A percentile compares a stretch with the other conserved stretches of the same genome.
phyloP scores from a whole-genome alignment of 2,113 vertebrate species.

The Scalopus aquaticus region DNA sequence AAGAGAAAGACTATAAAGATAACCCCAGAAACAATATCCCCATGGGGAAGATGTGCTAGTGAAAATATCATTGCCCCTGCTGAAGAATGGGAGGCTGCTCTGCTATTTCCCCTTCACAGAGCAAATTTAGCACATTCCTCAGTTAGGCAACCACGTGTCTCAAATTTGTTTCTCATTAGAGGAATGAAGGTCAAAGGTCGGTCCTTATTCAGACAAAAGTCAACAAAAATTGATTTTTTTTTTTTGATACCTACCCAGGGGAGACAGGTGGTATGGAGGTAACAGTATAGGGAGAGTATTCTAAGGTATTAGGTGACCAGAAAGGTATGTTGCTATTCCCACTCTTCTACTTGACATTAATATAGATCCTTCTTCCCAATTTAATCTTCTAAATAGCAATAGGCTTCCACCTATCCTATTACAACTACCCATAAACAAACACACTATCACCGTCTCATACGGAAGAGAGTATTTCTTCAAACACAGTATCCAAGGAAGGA shows the following conservation, averaged over 20 bases:
- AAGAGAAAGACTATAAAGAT: not conserved
- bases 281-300: not conserved
- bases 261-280: not conserved
- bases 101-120: not conserved
- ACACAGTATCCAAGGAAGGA: not conserved
- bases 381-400: not conserved
- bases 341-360: not conserved
- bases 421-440: not conserved
- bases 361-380: not conserved
- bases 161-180: not conserved
- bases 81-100: not conserved
- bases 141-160: not conserved
- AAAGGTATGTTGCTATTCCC: not conserved
- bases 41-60: not conserved
- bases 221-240: not conserved
- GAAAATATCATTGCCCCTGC: not conserved
- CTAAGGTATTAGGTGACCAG: not conserved
- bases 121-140: not conserved
- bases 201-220: not conserved
- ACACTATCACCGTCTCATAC: not conserved
- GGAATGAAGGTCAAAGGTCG: not conserved
- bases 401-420: not conserved
- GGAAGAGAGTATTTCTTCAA: not conserved
- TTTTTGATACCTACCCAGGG: not conserved
- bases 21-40: not conserved